A percentile compares a stretch with the other conserved stretches of the same genome.
Evolutionary conservation across 2,113 vertebrate species (phyloP).

Genomic region (Vidua chalybeata): DNA sequence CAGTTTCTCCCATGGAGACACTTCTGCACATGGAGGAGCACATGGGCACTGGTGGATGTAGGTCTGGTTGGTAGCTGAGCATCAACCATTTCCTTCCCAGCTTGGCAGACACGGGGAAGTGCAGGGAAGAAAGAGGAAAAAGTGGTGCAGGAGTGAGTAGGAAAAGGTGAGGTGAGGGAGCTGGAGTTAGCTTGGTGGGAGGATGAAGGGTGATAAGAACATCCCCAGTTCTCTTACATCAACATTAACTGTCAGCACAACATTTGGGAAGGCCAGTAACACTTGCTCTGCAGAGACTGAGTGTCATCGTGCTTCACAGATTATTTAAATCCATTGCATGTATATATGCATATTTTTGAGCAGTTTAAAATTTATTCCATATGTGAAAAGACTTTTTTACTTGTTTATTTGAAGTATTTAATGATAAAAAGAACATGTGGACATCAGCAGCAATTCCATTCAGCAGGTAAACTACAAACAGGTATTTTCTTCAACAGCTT

Average conservation of each 20-base stretch:
- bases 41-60: rapidly evolving
- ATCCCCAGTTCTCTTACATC: background rate
- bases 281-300: background rate
- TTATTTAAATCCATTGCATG: background rate
- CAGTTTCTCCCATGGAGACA: background rate
- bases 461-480: background rate
- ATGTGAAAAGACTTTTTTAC: background rate
- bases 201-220: background rate
- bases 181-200: background rate
- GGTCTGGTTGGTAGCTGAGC: background rate
- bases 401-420: background rate
- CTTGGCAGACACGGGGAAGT: background rate
- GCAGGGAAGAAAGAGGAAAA: background rate
- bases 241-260: background rate
- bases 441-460: background rate
- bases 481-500: background rate
- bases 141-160: background rate
- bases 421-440: background rate
- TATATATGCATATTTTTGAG: background rate
- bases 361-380: background rate
- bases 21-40: background rate
- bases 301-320: background rate
- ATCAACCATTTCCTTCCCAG: background rate
- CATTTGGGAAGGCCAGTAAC: background rate
- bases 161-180: background rate